These are phyloP conservation scores for Rhinolophus sinicus DNA, from an alignment of 2,113 vertebrate genomes.

Conservation along the genomic window DNA sequence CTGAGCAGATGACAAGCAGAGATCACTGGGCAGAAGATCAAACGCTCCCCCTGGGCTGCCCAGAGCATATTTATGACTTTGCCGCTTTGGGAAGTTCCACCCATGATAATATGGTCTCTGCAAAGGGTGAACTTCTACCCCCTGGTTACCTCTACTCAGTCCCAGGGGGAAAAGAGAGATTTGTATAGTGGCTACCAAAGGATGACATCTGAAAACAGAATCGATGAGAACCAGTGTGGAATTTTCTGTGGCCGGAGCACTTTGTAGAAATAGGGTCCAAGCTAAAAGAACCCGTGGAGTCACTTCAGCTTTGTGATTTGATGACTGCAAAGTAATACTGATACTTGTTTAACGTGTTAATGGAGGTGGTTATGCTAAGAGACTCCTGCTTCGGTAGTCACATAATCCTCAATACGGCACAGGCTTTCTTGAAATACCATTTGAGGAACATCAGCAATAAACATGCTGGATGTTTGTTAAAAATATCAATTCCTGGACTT, in stretches of 20 bases:
- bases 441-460: neutral
- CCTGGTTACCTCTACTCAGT: neutral
- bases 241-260: neutral
- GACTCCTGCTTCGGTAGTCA: neutral
- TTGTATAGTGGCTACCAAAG: neutral
- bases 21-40: slow-evolving; percentile 54
- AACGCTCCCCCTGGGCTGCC: neutral
- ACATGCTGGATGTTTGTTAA: neutral
- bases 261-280: neutral
- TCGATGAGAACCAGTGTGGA: neutral
- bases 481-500: neutral
- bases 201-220: neutral
- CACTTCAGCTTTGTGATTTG: neutral
- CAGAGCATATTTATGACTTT: slow-evolving; percentile 44
- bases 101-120: slow-evolving; percentile 1
- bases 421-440: neutral
- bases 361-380: neutral
- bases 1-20: slow-evolving; percentile 53
- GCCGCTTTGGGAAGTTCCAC: neutral
- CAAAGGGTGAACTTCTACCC: slow-evolving; percentile 1
- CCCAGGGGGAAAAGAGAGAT: neutral
- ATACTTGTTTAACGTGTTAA: neutral
- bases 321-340: neutral
- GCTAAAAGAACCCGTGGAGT: neutral
- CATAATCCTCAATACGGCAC: neutral